These are phyloP conservation scores for Drosophila tsacasi DNA, from an alignment of 1,140 invertebrate genomes.

Conservation along the genomic window DNA sequence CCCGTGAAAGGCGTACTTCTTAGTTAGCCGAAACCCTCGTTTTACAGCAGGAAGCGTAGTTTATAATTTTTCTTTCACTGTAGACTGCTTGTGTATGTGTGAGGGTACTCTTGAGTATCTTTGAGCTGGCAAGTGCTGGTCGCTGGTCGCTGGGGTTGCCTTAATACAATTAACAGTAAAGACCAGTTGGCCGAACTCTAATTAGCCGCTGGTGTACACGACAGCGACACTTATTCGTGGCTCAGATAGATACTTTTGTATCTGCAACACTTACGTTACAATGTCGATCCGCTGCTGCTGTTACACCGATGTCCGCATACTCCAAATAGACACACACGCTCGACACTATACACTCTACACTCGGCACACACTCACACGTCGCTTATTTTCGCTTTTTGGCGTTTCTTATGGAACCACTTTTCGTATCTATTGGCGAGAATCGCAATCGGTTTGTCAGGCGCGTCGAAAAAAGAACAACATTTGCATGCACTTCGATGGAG, in stretches of 20 bases:
- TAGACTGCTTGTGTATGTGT: neutral
- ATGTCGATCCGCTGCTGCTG: conserved; percentile 41
- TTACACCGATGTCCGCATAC: conserved; percentile 58
- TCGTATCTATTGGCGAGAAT: conserved; percentile 46
- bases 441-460: conserved; percentile 57
- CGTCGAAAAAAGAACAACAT: conserved; percentile 46
- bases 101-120: conserved; percentile 4
- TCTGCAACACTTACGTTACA: conserved; percentile 58
- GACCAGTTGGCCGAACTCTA: conserved; percentile 74
- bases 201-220: conserved; percentile 48
- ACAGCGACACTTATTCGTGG: conserved; percentile 26
- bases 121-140: conserved; percentile 70
- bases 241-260: conserved; percentile 29
- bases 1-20: neutral
- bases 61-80: neutral
- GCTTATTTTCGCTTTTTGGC: conserved; percentile 44
- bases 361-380: conserved; percentile 32
- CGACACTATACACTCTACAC: conserved; percentile 10
- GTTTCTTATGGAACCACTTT: conserved; percentile 55
- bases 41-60: neutral
- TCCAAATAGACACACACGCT: conserved; percentile 49
- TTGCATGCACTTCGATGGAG: conserved; percentile 72
- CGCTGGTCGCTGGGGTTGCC: conserved; percentile 40
- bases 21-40: neutral
- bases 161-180: conserved; percentile 82